phyloP scores from a whole-genome alignment of 2,113 vertebrate genomes.

The Apus apus region DNA sequence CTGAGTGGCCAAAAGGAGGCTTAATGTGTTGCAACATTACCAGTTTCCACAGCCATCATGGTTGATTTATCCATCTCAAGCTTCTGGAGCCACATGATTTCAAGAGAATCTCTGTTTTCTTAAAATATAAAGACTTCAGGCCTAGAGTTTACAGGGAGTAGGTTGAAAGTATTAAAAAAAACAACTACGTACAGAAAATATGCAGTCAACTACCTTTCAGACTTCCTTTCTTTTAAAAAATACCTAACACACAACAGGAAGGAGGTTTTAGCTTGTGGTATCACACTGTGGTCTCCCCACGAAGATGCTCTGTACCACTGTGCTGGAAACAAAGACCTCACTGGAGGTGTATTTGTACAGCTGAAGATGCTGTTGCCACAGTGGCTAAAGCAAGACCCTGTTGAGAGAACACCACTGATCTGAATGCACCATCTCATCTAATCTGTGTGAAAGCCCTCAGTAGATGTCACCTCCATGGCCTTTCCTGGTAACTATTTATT shows the following conservation, averaged over 20 bases:
- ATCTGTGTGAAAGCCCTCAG: background rate
- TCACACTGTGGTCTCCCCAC: background rate
- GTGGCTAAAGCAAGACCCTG: background rate
- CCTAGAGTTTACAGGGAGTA: background rate
- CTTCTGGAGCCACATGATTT: background rate
- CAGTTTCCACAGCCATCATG: background rate
- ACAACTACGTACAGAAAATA: background rate
- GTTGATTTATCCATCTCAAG: background rate
- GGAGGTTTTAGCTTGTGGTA: background rate
- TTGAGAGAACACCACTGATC: background rate
- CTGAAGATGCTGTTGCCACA: background rate
- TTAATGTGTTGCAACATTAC: background rate
- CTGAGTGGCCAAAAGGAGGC: background rate
- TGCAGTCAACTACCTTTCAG: background rate
- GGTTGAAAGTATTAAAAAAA: background rate
- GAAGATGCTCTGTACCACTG: background rate
- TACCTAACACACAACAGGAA: background rate
- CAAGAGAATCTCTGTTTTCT: background rate
- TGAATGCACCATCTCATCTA: background rate
- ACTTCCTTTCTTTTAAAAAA: background rate
- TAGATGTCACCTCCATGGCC: background rate
- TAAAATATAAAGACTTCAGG: background rate
- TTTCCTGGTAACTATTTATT: background rate
- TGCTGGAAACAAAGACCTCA: background rate
- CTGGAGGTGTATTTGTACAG: fast-evolving